phyloP scores from a whole-genome alignment of 2,888 invertebrate species.

The Onchidella celtica region DNA sequence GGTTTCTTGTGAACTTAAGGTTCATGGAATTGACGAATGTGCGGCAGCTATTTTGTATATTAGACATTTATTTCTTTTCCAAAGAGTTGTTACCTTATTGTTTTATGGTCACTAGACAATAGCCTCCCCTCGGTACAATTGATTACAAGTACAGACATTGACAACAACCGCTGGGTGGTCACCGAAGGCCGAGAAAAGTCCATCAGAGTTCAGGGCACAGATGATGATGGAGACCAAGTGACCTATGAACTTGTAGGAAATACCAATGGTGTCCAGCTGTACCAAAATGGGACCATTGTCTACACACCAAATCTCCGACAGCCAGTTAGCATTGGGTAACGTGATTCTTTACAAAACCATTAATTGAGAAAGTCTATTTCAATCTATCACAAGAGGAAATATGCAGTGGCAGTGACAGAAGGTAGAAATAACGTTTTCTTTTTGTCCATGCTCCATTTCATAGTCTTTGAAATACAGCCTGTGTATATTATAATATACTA shows the following conservation, averaged over 20 bases:
- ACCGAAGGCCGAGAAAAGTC: neutral
- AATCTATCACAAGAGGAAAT: no score
- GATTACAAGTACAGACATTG: neutral
- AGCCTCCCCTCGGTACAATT: neutral
- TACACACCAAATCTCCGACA: conserved; percentile 9
- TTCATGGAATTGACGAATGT: no score
- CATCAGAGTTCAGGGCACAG: neutral
- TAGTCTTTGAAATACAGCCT: neutral
- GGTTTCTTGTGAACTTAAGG: no score
- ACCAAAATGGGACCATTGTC: conserved; percentile 6
- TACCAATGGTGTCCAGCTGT: neutral
- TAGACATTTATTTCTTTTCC: no score
- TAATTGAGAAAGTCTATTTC: no score
- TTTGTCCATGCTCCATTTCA: neutral
- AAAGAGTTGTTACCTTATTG: no score
- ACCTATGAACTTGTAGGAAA: neutral
- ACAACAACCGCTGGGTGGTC: neutral
- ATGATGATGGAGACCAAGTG: neutral
- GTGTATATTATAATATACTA: neutral
- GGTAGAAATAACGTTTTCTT: no score
- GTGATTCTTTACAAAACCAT: neutral
- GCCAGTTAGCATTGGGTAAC: neutral
- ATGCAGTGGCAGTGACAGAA: no score
- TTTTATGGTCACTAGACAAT: neutral
- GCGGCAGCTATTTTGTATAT: no score